Evolutionary conservation across 92 coral and sea anemone genomes (phyloP).

Genomic region (Isaurus tuberculatus): DNA sequence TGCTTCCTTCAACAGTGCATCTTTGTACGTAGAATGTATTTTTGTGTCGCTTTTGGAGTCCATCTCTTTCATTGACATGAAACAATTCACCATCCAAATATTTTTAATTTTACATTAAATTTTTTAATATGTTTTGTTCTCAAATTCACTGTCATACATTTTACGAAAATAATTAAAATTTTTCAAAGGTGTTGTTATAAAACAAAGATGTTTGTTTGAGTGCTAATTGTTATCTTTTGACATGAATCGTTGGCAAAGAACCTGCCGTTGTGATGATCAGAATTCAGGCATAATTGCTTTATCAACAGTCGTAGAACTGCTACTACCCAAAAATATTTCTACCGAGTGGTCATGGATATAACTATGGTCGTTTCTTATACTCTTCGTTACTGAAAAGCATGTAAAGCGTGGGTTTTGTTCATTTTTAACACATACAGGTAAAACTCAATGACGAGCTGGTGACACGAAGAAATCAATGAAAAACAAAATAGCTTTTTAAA

Average conservation of each 20-base stretch:
- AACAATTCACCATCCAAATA: constrained; percentile 16
- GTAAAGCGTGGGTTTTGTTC: too few relatives aligned
- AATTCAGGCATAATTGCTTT: neutral
- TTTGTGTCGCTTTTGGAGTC: neutral
- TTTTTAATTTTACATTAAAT: neutral
- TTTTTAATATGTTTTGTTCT: neutral
- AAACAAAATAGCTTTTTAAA: too few relatives aligned
- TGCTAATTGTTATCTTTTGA: too few relatives aligned
- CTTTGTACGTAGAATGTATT: constrained; percentile 9
- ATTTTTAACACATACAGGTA: too few relatives aligned
- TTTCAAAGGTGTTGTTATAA: constrained; percentile 6
- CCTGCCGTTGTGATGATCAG: too few relatives aligned
- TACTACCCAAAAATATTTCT: too few relatives aligned
- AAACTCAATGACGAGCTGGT: too few relatives aligned
- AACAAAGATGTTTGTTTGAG: neutral
- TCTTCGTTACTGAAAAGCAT: too few relatives aligned
- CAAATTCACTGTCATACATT: neutral
- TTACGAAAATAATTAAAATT: neutral
- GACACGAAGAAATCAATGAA: too few relatives aligned
- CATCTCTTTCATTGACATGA: constrained; percentile 19
- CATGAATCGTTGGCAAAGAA: too few relatives aligned
- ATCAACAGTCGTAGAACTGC: neutral
- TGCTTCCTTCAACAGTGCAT: constrained; percentile 34
- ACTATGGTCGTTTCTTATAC: too few relatives aligned
- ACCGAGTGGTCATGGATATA: too few relatives aligned